Evolutionary conservation across 2,113 vertebrate species (phyloP).

Genomic region (Esox niger): DNA sequence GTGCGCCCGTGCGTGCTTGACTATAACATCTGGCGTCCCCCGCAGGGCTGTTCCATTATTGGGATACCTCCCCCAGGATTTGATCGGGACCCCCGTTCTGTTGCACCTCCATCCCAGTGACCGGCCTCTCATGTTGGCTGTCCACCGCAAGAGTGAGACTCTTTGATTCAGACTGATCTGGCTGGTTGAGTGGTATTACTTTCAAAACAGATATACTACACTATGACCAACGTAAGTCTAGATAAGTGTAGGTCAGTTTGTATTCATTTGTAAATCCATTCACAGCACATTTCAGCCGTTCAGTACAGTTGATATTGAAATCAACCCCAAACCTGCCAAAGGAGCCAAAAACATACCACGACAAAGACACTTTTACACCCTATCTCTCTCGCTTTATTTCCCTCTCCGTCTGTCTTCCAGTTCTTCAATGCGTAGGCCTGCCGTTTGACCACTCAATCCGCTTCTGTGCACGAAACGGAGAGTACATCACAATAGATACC

Average conservation of each 20-base stretch:
- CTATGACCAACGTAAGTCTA: no score
- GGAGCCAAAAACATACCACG: no score
- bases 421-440: slow-evolving; percentile 86
- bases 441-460: slow-evolving; percentile 92
- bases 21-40: no score
- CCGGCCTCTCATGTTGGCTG: slow-evolving; percentile 85
- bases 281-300: no score
- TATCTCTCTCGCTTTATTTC: slow-evolving; percentile 13
- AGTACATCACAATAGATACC: slow-evolving; percentile 90
- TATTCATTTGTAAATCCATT: no score
- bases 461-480: slow-evolving; percentile 88
- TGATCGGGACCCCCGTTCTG: slow-evolving; percentile 85
- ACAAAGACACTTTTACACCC: background rate
- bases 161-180: no score
- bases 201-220: no score
- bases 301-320: no score
- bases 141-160: slow-evolving; percentile 88
- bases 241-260: no score
- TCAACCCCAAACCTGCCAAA: no score
- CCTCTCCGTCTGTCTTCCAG: slow-evolving; percentile 55
- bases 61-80: slow-evolving; percentile 91
- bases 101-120: slow-evolving; percentile 88
- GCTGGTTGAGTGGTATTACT: no score
- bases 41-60: slow-evolving; percentile 88
- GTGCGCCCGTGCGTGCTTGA: no score